Percentiles rank a stretch among this genome's conserved stretches.
phyloP scores from a whole-genome alignment of 2,888 invertebrate species.

The Hartigia nigra region DNA sequence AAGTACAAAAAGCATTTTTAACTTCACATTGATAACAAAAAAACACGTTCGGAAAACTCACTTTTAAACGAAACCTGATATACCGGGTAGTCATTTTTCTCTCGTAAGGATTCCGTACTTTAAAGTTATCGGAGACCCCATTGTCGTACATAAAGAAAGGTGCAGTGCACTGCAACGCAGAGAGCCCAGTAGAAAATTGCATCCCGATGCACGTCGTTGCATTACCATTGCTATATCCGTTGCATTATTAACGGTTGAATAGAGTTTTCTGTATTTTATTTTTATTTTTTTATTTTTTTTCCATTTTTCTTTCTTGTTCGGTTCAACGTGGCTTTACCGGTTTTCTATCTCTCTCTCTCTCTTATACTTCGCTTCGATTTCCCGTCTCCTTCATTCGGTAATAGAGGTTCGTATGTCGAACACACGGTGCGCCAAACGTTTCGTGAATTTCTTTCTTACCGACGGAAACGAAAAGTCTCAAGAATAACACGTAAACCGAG shows the following conservation, averaged over 20 bases:
- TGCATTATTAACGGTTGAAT: not conserved
- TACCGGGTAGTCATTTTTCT: not conserved
- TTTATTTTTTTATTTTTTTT: not conserved
- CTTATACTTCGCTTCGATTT: not conserved
- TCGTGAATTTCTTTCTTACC: not conserved
- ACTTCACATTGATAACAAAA: too few species aligned
- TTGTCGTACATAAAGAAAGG: not conserved
- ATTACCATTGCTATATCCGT: not conserved
- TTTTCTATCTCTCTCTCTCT: not conserved
- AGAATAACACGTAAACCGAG: not conserved
- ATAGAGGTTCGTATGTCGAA: not conserved
- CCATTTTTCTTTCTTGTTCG: too few species aligned
- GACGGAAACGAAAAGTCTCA: not conserved
- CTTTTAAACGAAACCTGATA: too few species aligned
- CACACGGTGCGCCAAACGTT: not conserved
- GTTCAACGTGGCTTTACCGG: not conserved
- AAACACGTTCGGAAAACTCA: too few species aligned
- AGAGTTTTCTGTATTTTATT: not conserved
- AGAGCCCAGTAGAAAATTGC: not conserved
- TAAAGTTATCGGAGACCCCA: not conserved
- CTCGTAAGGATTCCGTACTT: not conserved
- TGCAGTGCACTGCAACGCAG: not conserved
- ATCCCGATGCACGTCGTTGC: not conserved
- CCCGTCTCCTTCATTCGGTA: not conserved
- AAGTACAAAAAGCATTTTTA: too few species aligned